Percentiles rank a stretch among this genome's conserved stretches.
phyloP scores from a whole-genome alignment of 35 echinoderm and acorn worm genomes.

The Heliocidaris erythrogramma region DNA sequence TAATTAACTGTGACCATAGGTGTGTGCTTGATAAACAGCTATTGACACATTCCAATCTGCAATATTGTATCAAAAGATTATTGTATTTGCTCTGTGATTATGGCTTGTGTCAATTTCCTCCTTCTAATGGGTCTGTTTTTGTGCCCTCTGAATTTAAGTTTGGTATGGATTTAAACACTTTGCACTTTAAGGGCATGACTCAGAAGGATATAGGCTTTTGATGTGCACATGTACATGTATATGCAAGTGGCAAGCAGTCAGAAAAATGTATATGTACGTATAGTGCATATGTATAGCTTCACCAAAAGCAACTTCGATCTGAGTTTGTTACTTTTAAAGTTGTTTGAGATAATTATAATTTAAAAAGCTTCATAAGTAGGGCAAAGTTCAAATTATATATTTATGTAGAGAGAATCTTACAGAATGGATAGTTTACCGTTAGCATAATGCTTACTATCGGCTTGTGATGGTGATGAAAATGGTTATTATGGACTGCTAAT shows the following conservation, averaged over 20 bases:
- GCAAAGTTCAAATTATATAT: too few species aligned
- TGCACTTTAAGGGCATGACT: neutral
- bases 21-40: neutral
- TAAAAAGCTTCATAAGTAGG: too few species aligned
- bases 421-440: too few species aligned
- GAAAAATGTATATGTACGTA: neutral
- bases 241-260: neutral
- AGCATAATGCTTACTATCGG: too few species aligned
- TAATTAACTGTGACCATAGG: neutral
- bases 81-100: neutral
- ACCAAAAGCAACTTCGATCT: neutral
- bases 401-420: too few species aligned
- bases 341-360: too few species aligned
- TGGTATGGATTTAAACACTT: neutral
- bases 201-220: neutral
- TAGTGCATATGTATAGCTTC: neutral
- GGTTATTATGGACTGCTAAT: too few species aligned
- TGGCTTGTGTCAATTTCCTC: constrained; percentile 6
- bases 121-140: neutral
- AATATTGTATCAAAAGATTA: constrained; percentile 13
- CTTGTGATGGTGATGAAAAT: too few species aligned
- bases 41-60: neutral
- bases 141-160: neutral
- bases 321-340: neutral
- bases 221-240: neutral